Percentiles rank a stretch among this genome's conserved stretches.
Evolutionary conservation across 2,113 vertebrate genomes (phyloP).

Genomic region (Pelusios castaneus): DNA sequence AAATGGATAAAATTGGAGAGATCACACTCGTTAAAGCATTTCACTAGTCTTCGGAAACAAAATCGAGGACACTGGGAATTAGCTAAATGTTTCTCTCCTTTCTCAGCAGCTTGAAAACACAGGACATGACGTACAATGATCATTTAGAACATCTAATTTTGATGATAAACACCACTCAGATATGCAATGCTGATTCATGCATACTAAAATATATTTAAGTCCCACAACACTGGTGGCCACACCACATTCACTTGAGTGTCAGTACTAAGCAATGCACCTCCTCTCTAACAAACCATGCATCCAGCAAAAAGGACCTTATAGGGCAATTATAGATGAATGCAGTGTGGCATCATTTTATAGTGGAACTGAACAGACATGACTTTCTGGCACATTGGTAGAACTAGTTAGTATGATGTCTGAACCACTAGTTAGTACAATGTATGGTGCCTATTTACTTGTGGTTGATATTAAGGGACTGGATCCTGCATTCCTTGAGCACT

Average conservation of each 20-base stretch:
- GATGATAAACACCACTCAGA: neutral
- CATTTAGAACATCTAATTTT: neutral
- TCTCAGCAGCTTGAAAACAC: neutral
- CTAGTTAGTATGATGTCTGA: neutral
- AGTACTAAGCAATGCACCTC: neutral
- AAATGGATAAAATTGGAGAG: neutral
- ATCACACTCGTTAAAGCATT: neutral
- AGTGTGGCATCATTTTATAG: neutral
- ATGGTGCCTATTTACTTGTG: neutral
- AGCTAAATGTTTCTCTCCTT: accelerated
- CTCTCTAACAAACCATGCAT: neutral
- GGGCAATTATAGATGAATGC: neutral
- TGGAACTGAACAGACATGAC: neutral
- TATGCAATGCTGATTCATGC: accelerated
- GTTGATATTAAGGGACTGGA: neutral
- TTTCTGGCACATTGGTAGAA: neutral
- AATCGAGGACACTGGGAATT: neutral
- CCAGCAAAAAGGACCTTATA: neutral
- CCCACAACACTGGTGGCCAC: neutral
- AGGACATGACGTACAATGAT: neutral
- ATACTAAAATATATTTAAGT: neutral
- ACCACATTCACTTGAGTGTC: neutral
- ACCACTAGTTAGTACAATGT: neutral
- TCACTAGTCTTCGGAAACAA: neutral
- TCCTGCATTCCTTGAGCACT: neutral